Percentiles rank a stretch among this genome's conserved stretches.
Conservation (phyloP, 2,888 invertebrate genomes). For the Neoitamus cyanurus region DNA sequence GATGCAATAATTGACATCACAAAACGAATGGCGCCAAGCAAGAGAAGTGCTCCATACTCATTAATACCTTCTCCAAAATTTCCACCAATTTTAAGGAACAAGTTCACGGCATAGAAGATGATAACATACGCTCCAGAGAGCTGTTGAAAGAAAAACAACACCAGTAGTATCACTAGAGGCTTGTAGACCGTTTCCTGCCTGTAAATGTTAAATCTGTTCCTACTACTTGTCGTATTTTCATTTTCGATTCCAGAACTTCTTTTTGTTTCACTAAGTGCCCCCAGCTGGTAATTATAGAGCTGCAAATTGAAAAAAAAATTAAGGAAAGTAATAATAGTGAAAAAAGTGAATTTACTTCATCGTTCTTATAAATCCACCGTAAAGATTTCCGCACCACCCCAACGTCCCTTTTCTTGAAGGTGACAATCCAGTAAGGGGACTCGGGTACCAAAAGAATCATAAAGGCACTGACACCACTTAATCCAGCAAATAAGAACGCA, state of each 20-base stretch:
- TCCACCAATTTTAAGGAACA: conserved; percentile 54
- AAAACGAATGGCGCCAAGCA: conserved; percentile 63
- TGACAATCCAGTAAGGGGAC: conserved; percentile 71
- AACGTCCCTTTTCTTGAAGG: conserved; percentile 62
- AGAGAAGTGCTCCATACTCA: conserved; percentile 55
- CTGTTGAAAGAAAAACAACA: conserved; percentile 70
- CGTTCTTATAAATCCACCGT: conserved; percentile 66
- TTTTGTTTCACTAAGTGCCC: background rate
- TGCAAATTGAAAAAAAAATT: conserved; percentile 8
- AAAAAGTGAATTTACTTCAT: conserved; percentile 57
- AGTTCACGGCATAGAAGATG: conserved; percentile 67
- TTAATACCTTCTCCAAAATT: conserved; percentile 54
- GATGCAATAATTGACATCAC: conserved; percentile 68
- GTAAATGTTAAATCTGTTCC: conserved; percentile 23
- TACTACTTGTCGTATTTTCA: background rate
- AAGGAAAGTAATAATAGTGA: background rate
- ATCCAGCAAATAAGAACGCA: conserved; percentile 65
- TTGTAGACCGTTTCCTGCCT: conserved; percentile 65
- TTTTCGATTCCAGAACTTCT: background rate
- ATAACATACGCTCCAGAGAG: conserved; percentile 70
- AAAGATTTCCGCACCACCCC: conserved; percentile 63
- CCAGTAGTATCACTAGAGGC: conserved; percentile 67
- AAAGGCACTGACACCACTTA: conserved; percentile 62
- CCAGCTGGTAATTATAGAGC: conserved; percentile 47
- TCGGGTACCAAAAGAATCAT: conserved; percentile 68